Conservation (phyloP, 2,113 vertebrate species). For the Dicaeum eximium region DNA sequence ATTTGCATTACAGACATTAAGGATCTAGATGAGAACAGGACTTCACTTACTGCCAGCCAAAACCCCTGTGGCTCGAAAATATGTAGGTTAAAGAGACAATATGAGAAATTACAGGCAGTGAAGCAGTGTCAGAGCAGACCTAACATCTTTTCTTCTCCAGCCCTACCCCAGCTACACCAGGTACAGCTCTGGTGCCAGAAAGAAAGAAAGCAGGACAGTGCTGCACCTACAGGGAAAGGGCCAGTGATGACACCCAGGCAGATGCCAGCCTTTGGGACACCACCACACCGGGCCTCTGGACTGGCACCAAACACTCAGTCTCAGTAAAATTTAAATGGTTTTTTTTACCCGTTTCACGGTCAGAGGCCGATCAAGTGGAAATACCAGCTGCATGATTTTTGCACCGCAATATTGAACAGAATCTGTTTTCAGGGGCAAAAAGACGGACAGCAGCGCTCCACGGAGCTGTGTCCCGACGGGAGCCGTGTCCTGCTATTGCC, state of each 20-base stretch:
- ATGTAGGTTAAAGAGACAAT: accelerated
- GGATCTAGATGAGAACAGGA: neutral
- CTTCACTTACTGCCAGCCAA: neutral
- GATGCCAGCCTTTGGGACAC: neutral
- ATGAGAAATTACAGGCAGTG: neutral
- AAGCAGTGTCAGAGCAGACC: neutral
- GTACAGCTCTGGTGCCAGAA: neutral
- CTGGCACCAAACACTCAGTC: neutral
- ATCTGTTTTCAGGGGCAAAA: neutral
- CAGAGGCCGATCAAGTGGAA: neutral
- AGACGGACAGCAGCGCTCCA: accelerated
- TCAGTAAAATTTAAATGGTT: accelerated
- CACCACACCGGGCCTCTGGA: accelerated
- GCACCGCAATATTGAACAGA: accelerated
- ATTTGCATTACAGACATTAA: neutral
- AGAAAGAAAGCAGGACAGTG: neutral
- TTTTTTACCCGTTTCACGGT: neutral
- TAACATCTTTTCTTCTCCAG: neutral
- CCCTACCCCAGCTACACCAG: neutral
- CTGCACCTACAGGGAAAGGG: neutral
- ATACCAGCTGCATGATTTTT: neutral
- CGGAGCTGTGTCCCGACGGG: neutral
- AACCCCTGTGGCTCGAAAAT: neutral
- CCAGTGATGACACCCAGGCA: neutral
- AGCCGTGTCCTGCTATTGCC: slow-evolving; percentile 48